Evolutionary conservation across 92 coral and sea anemone genomes (phyloP).

Genomic region (Isaurus tuberculatus): DNA sequence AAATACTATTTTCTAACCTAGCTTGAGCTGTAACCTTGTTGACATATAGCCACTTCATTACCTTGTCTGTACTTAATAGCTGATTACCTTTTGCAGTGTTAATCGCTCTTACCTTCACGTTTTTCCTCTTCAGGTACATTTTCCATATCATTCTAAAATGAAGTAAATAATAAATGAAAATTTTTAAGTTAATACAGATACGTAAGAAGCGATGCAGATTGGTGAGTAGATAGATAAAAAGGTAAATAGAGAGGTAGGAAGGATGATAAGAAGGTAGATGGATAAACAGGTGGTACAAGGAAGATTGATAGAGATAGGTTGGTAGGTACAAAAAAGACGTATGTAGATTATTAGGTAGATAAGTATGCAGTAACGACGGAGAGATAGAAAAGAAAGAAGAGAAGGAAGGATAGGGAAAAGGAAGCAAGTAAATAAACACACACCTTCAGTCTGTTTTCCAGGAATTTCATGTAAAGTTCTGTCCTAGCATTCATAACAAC

Average conservation of each 20-base stretch:
- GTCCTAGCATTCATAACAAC: constrained; percentile 99
- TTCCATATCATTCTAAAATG: constrained; percentile 75
- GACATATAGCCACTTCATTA: neutral
- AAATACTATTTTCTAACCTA: too few relatives aligned
- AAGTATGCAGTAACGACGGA: neutral
- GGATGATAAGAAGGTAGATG: too few relatives aligned
- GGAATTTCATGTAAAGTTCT: constrained; percentile 85
- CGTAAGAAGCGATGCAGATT: too few relatives aligned
- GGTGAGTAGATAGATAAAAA: too few relatives aligned
- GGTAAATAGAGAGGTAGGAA: too few relatives aligned
- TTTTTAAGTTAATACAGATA: too few relatives aligned
- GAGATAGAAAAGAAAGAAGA: neutral
- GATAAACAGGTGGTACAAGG: too few relatives aligned
- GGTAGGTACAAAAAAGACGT: too few relatives aligned
- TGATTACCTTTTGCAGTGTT: neutral
- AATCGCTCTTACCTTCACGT: constrained; percentile 64
- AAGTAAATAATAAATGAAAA: neutral
- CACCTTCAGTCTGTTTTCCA: constrained; percentile 84
- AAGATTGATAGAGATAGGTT: too few relatives aligned
- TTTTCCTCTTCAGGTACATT: constrained; percentile 84
- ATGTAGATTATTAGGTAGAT: neutral
- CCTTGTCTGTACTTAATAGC: neutral
- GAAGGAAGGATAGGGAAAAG: neutral
- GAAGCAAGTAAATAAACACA: neutral
- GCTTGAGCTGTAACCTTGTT: neutral